Percentiles rank a stretch among this genome's conserved stretches.
These are phyloP conservation scores for Siniperca undulata DNA, from an alignment of 2,797 vertebrate species.

Conservation along the genomic window DNA sequence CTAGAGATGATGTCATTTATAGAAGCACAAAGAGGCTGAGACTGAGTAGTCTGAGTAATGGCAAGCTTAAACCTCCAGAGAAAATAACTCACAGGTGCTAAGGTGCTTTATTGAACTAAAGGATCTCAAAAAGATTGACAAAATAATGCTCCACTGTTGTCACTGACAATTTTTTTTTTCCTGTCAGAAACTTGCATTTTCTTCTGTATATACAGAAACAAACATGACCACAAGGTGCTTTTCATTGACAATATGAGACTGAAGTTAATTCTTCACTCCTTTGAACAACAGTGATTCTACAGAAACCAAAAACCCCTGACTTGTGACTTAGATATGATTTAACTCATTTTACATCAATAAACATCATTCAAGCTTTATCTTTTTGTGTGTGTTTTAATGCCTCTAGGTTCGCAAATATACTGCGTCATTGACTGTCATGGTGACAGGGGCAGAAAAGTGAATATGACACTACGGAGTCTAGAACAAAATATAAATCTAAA, in stretches of 20 bases:
- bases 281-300: conserved; percentile 62
- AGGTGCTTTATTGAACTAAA: conserved; percentile 89
- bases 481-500: conserved; percentile 27
- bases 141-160: conserved; percentile 79
- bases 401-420: conserved; percentile 59
- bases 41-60: conserved; percentile 67
- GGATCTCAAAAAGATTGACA: conserved; percentile 80
- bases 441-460: conserved; percentile 50
- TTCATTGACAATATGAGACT: conserved; percentile 67
- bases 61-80: conserved; percentile 61
- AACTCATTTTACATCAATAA: conserved; percentile 50
- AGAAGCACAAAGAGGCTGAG: conserved; percentile 79
- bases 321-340: conserved; percentile 45
- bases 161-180: conserved; percentile 63
- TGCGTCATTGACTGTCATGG: conserved; percentile 41
- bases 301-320: conserved; percentile 65
- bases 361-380: conserved; percentile 54
- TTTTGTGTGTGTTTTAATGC: conserved; percentile 60
- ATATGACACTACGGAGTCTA: conserved; percentile 73
- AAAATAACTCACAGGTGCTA: conserved; percentile 82
- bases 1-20: conserved; percentile 83
- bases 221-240: conserved; percentile 71
- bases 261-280: conserved; percentile 52
- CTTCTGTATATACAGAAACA: conserved; percentile 74
- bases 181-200: conserved; percentile 68